A percentile compares a stretch with the other conserved stretches of the same genome.
phyloP scores from a whole-genome alignment of 2,888 invertebrate species.

The Boloria selene region DNA sequence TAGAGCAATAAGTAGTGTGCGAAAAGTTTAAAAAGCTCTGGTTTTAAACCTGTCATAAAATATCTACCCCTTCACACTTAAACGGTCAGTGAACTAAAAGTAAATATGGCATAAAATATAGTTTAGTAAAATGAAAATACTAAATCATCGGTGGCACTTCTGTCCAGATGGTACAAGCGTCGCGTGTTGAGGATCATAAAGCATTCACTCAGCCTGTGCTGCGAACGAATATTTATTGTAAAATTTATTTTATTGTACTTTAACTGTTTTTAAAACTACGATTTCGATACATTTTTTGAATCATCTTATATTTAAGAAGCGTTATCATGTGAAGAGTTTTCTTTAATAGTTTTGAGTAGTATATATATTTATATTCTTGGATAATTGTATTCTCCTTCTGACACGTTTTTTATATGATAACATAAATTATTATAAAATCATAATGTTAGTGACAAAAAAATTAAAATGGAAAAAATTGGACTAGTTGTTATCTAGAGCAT shows the following conservation, averaged over 20 bases:
- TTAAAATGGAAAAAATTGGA: no score
- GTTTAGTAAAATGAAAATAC: conserved; percentile 66
- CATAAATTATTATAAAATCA: no score
- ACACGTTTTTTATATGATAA: no score
- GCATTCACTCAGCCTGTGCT: conserved; percentile 49
- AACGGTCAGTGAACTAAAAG: conserved; percentile 38
- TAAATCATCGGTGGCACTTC: conserved; percentile 69
- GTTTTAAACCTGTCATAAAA: background rate
- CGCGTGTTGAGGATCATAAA: conserved; percentile 64
- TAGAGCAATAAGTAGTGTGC: no score
- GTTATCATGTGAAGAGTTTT: background rate
- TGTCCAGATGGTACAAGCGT: conserved; percentile 68
- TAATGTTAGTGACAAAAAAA: no score
- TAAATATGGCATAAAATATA: conserved; percentile 57
- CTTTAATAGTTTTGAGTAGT: no score
- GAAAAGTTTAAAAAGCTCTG: background rate
- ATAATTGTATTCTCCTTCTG: no score
- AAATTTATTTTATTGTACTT: conserved; percentile 21
- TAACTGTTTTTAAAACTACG: conserved; percentile 1
- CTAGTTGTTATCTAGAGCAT: no score
- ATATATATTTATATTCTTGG: no score
- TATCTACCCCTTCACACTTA: conserved; percentile 9
- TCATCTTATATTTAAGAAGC: background rate
- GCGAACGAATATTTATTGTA: conserved; percentile 16
- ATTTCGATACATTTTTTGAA: background rate